Conservation (phyloP, 30 jellyfish, hydroid and myxozoan genomes). For the Chironex yamaguchii region DNA sequence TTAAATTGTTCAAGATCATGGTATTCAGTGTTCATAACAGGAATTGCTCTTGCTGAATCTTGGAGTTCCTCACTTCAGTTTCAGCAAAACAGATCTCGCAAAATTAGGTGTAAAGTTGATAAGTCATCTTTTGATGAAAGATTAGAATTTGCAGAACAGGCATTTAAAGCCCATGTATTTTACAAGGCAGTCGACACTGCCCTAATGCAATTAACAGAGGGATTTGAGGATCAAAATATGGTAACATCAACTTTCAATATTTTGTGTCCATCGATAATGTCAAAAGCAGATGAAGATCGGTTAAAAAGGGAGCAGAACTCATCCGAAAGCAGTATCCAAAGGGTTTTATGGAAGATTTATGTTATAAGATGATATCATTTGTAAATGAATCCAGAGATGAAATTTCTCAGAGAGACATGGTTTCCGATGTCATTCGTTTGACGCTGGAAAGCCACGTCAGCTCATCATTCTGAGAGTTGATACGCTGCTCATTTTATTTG, state of each 20-base stretch:
- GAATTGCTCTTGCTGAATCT: too few species aligned
- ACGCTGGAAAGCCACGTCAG: conserved; percentile 54
- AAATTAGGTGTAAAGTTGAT: too few species aligned
- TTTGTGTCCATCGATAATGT: neutral
- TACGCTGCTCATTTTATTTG: conserved; percentile 18
- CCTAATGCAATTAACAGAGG: too few species aligned
- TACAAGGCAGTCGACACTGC: conserved; percentile 26
- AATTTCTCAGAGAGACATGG: neutral
- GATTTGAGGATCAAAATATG: conserved; percentile 27
- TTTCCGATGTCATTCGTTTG: conserved; percentile 3
- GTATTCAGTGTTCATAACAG: too few species aligned
- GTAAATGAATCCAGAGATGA: conserved; percentile 18
- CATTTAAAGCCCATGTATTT: conserved; percentile 24
- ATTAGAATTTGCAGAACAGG: too few species aligned
- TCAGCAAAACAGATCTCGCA: too few species aligned
- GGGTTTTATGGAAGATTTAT: too few species aligned
- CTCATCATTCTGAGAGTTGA: conserved; percentile 23
- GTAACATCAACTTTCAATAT: conserved; percentile 3
- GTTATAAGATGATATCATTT: conserved; percentile 19
- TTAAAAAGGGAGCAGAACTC: too few species aligned
- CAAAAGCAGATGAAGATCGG: neutral
- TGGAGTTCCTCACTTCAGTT: too few species aligned
- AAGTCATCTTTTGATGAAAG: too few species aligned
- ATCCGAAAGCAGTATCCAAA: too few species aligned
- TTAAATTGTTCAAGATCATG: too few species aligned